Evolutionary conservation across 2,888 invertebrate genomes (phyloP).

Genomic region (Parelbella ahira): DNA sequence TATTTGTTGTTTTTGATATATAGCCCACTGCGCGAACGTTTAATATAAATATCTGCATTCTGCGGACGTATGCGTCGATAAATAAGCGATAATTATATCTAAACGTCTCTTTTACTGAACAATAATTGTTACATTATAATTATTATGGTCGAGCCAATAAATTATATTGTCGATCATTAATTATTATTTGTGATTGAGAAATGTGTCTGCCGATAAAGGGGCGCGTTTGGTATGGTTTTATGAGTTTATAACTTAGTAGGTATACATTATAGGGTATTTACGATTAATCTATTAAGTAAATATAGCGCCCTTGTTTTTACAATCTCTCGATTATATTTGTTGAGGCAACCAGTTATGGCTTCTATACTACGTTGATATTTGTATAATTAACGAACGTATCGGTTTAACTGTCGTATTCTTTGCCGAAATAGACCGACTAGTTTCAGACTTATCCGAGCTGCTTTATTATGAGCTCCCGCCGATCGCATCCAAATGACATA

Average conservation of each 20-base stretch:
- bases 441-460: too few species aligned
- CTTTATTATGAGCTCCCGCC: too few species aligned
- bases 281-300: too few species aligned
- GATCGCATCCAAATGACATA: too few species aligned
- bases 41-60: constrained; percentile 27
- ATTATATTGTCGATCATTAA: constrained; percentile 61
- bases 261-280: too few species aligned
- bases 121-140: constrained; percentile 76
- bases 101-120: constrained; percentile 64
- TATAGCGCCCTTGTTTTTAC: too few species aligned
- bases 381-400: too few species aligned
- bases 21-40: constrained; percentile 18
- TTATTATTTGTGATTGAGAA: constrained; percentile 70
- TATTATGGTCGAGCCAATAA: constrained; percentile 65
- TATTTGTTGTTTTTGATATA: constrained; percentile 23
- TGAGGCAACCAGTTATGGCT: too few species aligned
- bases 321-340: too few species aligned
- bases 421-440: too few species aligned
- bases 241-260: constrained; percentile 10
- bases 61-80: constrained; percentile 23
- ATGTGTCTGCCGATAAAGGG: constrained; percentile 51
- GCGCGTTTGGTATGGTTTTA: constrained; percentile 18
- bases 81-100: constrained; percentile 46
- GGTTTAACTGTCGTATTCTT: too few species aligned
- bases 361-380: too few species aligned